Base-by-base conservation (phyloP, 2,888 invertebrate genomes). In the Gymnocheta viridis region DNA sequence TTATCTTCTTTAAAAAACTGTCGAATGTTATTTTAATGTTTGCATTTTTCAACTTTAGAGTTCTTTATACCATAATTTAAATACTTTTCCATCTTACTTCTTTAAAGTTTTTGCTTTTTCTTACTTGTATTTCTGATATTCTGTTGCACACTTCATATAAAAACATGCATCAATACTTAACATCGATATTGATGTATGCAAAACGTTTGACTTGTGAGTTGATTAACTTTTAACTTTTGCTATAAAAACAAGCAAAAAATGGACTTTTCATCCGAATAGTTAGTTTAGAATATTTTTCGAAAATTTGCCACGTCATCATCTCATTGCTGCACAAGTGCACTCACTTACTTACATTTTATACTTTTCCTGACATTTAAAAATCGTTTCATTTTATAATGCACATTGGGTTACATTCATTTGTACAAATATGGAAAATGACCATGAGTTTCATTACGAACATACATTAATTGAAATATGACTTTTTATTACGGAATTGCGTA, bases 211-310 rank as follows among this genome's bases (percentile, higher is more conserved):
- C 86, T 82, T 85, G 82, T 82, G 82, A 82, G 81, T 86, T 86
- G 85, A 86, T 86, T 85, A 86, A 82, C 85, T 85, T 85, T 85
- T 85, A 73, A 85, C 85, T 80, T 78, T 73, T 80, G 54, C 35
- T 66, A 58, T 22, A 60, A 72, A 70, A 70, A 19, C 29, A n/a
- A n/a, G n/a, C 32, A 12, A 38, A 54, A 51, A 64, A 44, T 47
- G 14, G 35, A 60, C 47, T 60, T 73, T 58, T 60, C 49, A 35
- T 60, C n/a, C 12, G 17, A 35, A 38, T 49, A 12, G 2, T 47
- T 64, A n/a, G 29, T 58, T 32, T 19, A 27, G 12, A 41, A 38
- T 24, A 54, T 56, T 70, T 56, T 29, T 14, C 19, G 41, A 32
- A 47, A 56, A 35, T 32, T 58, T 60, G 4, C 22, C n/a, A 7